These are phyloP conservation scores for Serrognathus titanus DNA, from an alignment of 2,888 invertebrate species.

Conservation along the genomic window DNA sequence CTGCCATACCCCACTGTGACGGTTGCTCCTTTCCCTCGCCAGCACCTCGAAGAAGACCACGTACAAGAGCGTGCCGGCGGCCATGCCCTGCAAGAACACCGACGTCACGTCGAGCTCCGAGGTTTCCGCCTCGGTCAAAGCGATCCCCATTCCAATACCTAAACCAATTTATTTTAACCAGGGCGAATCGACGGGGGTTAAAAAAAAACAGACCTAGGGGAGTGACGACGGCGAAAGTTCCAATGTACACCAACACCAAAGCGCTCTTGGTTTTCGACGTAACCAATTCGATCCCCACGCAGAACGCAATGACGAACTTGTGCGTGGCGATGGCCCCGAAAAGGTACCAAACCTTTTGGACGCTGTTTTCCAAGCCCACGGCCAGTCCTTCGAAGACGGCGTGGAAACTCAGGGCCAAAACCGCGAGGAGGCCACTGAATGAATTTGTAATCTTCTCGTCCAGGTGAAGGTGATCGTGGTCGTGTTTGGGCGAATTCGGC, in stretches of 20 bases:
- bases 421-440: conserved; percentile 57
- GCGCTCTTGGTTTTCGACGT: conserved; percentile 51
- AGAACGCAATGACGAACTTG: conserved; percentile 64
- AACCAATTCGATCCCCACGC: conserved; percentile 63
- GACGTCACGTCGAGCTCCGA: conserved; percentile 48
- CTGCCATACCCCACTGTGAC: conserved; percentile 57
- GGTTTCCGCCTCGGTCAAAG: conserved; percentile 47
- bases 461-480: conserved; percentile 26
- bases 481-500: conserved; percentile 12
- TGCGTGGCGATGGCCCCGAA: conserved; percentile 65
- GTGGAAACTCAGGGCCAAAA: conserved; percentile 65
- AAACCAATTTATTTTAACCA: background rate
- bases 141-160: conserved; percentile 64
- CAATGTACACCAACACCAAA: conserved; percentile 56
- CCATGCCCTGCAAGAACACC: conserved; percentile 65
- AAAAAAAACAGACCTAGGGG: conserved; percentile 51
- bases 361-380: conserved; percentile 60
- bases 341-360: conserved; percentile 59
- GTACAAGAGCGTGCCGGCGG: conserved; percentile 74
- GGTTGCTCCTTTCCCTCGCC: conserved; percentile 62
- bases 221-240: conserved; percentile 63
- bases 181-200: no score
- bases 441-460: conserved; percentile 50
- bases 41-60: conserved; percentile 82
- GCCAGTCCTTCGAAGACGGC: conserved; percentile 68